Evolutionary conservation across 2,113 vertebrate species (phyloP).

Genomic region (Cyanistes caeruleus): DNA sequence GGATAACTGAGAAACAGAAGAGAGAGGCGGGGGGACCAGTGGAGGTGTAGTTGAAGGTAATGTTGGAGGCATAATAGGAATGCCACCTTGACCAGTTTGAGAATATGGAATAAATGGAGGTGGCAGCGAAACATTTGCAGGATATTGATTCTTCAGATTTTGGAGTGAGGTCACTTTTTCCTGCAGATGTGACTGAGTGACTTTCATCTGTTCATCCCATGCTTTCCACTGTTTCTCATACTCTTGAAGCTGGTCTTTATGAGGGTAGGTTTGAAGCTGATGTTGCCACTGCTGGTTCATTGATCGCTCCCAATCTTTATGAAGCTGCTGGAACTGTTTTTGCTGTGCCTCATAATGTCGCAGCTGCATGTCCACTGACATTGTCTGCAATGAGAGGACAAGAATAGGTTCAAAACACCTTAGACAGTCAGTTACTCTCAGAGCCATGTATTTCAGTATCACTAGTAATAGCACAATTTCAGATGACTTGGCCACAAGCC

Average conservation of each 20-base stretch:
- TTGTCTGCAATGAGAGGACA: conserved; percentile 78
- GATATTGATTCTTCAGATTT: conserved; percentile 87
- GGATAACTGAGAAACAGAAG: conserved; percentile 70
- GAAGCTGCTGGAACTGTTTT: conserved; percentile 89
- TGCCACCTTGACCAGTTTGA: conserved; percentile 62
- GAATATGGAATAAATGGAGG: conserved; percentile 83
- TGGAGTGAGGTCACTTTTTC: conserved; percentile 87
- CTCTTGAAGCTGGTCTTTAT: conserved; percentile 95
- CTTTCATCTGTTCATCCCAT: conserved; percentile 97
- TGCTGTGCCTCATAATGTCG: conserved; percentile 91
- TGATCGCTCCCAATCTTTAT: conserved; percentile 88
- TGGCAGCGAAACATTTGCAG: conserved; percentile 78
- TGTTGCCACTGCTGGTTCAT: conserved; percentile 91
- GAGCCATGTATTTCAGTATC: background rate
- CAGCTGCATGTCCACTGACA: conserved; percentile 90
- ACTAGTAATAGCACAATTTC: background rate
- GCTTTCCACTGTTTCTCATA: conserved; percentile 96
- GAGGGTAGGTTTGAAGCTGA: conserved; percentile 91
- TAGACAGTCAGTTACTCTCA: background rate
- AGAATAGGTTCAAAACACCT: background rate
- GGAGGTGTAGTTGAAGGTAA: conserved; percentile 74
- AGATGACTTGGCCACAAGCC: background rate
- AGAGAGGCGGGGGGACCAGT: conserved; percentile 64
- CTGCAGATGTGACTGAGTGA: conserved; percentile 88
- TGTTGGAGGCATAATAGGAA: conserved; percentile 70